These are phyloP conservation scores for Sebastes paucispinis DNA, from an alignment of 2,797 vertebrate genomes.

Conservation along the genomic window DNA sequence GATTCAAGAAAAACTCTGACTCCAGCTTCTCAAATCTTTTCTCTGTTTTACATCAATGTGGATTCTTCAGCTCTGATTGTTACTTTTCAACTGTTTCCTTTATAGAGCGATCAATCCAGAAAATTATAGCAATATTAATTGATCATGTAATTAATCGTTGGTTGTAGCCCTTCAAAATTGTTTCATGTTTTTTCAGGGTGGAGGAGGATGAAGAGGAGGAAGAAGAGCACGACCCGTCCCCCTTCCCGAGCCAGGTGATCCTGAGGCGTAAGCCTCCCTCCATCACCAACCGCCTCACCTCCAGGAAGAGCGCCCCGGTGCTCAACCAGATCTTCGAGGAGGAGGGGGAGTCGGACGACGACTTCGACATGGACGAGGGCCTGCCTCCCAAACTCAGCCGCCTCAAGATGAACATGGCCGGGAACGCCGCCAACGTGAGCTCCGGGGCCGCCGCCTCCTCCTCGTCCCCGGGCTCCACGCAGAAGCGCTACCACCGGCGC, in stretches of 20 bases:
- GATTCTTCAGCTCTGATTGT: background rate
- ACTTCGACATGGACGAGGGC: conserved; percentile 95
- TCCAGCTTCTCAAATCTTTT: background rate
- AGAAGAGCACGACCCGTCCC: conserved; percentile 89
- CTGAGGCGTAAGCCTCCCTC: conserved; percentile 92
- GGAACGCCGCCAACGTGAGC: conserved; percentile 19
- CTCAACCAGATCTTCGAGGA: conserved; percentile 99
- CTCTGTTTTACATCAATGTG: background rate
- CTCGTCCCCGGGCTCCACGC: conserved; percentile 88
- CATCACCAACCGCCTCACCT: conserved; percentile 96
- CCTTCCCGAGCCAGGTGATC: conserved; percentile 89
- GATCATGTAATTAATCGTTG: background rate
- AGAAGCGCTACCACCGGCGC: conserved; percentile 93
- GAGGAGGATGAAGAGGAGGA: conserved; percentile 98
- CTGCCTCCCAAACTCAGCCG: conserved; percentile 95
- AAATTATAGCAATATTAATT: background rate
- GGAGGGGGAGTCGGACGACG: conserved; percentile 96
- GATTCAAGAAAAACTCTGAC: background rate
- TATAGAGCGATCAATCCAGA: background rate
- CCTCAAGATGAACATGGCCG: conserved; percentile 93
- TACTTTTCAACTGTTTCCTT: background rate
- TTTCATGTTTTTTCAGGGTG: conserved; percentile 73
- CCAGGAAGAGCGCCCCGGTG: conserved; percentile 94
- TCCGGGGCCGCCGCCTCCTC: conserved; percentile 29
- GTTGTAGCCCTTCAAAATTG: background rate